Conservation (phyloP, 2,888 invertebrate species). For the Diarsia mendica region DNA sequence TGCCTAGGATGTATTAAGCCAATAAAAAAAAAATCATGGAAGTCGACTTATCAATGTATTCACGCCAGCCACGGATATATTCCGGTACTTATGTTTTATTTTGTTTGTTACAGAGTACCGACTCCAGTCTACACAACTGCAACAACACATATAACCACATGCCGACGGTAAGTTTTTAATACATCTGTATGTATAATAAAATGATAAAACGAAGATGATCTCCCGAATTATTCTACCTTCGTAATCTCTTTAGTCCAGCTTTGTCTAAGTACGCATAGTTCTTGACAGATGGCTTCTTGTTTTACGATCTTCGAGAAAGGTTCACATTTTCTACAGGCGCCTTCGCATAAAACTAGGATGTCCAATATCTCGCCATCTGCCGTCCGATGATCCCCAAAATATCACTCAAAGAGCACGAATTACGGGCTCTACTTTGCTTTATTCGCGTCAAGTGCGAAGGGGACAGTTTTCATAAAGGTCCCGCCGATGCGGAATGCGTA, state of each 20-base stretch:
- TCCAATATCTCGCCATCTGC: constrained; percentile 87
- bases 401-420: constrained; percentile 85
- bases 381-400: constrained; percentile 81
- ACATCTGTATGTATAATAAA: background rate
- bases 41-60: too few relatives aligned
- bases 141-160: constrained; percentile 57
- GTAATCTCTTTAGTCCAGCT: constrained; percentile 49
- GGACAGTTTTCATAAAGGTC: constrained; percentile 82
- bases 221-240: constrained; percentile 8
- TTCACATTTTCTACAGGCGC: constrained; percentile 76
- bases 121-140: constrained; percentile 45
- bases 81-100: constrained; percentile 19
- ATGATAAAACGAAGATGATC: background rate
- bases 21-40: too few relatives aligned
- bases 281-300: constrained; percentile 80
- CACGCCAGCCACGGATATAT: too few relatives aligned
- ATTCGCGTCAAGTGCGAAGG: constrained; percentile 73
- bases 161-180: constrained; percentile 66
- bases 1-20: too few relatives aligned
- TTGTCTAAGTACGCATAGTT: constrained; percentile 70
- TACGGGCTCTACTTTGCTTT: constrained; percentile 80
- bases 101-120: constrained; percentile 69
- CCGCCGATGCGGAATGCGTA: constrained; percentile 70
- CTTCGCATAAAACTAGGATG: constrained; percentile 84
- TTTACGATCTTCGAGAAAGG: constrained; percentile 81